Evolutionary conservation across 2,888 invertebrate genomes (phyloP), one percentile per base, ranked within the genome.

Genomic region (Dromius quadrimaculatus): DNA sequence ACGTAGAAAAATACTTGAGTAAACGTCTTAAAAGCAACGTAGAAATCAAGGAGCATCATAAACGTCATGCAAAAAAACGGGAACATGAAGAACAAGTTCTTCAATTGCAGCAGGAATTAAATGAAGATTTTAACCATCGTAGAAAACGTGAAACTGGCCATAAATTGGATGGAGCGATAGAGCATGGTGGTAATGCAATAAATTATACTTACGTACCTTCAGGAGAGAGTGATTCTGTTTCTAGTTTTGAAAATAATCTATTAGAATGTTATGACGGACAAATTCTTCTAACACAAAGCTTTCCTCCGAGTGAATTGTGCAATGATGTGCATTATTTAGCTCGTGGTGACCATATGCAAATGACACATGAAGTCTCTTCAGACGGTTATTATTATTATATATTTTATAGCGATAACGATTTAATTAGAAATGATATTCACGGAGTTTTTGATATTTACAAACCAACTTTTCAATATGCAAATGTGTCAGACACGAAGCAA

Each of bases 371-470:
- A 74, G 90, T 94, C 19, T 84, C 86, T 34, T 85, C 87, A 61
- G 91, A 93, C 79, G 94, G 93, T 4, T 94, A 94, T 82, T 94
- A 94, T 80, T 94, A 94, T 82, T 94, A 94, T 77, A 93, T 94
- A 75, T 94, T 94, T 82, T 94, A 93, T 78, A 93, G 92, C 76
- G 93, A 94, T 79, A 93, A 94, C 82, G 93, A 93, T 80, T 84
- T 89, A 75, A 89, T 91, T 6, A 87, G 85, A 54, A 94, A 94
- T 81, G 90, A 92, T 78, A 91, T 94, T 76, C 91, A 93, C 82
- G 92, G 91, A 3, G 87, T 92, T 73, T 93, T 94, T 79, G 92
- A 94, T 83, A 92, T 94, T 78, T 90, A 90, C 77, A 94, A 94
- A 77, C 93, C 93, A 9, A 92, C 92, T 74, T 92, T 92, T 83